Conservation (phyloP, 2,797 vertebrate species). For the Decapterus maruadsi region DNA sequence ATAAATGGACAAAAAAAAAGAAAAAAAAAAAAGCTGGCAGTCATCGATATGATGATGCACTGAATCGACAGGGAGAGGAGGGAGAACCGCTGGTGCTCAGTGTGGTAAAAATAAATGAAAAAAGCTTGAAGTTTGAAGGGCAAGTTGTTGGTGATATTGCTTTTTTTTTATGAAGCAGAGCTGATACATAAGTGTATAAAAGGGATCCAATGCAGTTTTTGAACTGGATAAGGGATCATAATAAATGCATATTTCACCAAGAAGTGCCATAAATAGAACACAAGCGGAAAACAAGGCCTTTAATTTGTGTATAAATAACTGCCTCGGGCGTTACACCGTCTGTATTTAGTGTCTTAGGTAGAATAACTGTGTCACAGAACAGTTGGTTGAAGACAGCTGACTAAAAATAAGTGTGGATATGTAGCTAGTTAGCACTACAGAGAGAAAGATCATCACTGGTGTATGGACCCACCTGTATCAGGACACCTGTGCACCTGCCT, state of each 20-base stretch:
- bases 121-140: slow-evolving; percentile 20
- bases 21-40: slow-evolving; percentile 25
- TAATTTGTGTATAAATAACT: background rate
- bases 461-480: background rate
- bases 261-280: background rate
- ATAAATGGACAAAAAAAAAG: slow-evolving; percentile 46
- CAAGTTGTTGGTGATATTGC: background rate
- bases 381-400: background rate
- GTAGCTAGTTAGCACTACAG: background rate
- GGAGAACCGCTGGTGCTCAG: background rate
- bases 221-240: background rate
- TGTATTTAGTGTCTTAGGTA: background rate
- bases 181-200: background rate
- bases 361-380: too few relatives aligned
- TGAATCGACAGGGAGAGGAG: slow-evolving; percentile 32
- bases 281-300: background rate
- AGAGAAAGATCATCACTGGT: background rate
- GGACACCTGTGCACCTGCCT: background rate
- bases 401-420: background rate
- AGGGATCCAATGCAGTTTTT: background rate
- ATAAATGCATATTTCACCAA: background rate
- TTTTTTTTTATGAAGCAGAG: background rate
- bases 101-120: slow-evolving; percentile 5
- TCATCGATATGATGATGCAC: slow-evolving; percentile 49
- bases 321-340: background rate